Evolutionary conservation across 2,797 vertebrate genomes (phyloP).

Genomic region (Chaetophractus vellerosus): DNA sequence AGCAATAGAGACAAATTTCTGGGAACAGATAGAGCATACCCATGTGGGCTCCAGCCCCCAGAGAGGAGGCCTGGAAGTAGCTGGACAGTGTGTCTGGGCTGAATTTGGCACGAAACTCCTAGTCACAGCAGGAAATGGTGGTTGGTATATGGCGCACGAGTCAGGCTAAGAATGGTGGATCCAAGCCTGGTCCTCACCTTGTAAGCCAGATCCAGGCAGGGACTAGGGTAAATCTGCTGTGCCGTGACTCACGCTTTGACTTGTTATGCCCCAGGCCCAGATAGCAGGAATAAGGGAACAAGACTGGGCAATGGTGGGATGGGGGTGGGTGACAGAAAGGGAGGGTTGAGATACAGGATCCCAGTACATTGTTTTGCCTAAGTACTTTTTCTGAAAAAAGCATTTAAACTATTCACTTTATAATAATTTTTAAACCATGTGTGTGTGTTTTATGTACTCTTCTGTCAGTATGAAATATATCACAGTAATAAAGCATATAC

Average conservation of each 20-base stretch:
- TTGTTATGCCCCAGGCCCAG: neutral
- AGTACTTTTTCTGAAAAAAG: slow-evolving; percentile 19
- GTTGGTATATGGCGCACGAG: neutral
- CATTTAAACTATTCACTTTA: neutral
- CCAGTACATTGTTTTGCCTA: neutral
- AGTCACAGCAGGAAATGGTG: neutral
- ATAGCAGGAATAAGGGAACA: neutral
- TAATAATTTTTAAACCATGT: neutral
- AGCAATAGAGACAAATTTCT: neutral
- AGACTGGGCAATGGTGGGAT: neutral
- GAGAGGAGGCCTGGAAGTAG: neutral
- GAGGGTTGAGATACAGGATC: neutral
- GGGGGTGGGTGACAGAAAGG: neutral
- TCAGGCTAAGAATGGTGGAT: neutral
- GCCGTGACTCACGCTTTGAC: neutral
- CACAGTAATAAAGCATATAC: neutral
- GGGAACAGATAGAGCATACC: neutral
- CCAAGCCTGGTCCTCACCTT: neutral
- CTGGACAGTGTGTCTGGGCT: neutral
- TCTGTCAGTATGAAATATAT: slow-evolving; percentile 27
- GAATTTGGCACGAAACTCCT: neutral
- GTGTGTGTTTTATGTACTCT: neutral
- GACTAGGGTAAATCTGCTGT: neutral
- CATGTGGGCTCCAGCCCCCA: neutral
- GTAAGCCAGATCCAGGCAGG: neutral